These are phyloP conservation scores for Tipula vernalis DNA, from an alignment of 2,888 invertebrate genomes.

Conservation along the genomic window DNA sequence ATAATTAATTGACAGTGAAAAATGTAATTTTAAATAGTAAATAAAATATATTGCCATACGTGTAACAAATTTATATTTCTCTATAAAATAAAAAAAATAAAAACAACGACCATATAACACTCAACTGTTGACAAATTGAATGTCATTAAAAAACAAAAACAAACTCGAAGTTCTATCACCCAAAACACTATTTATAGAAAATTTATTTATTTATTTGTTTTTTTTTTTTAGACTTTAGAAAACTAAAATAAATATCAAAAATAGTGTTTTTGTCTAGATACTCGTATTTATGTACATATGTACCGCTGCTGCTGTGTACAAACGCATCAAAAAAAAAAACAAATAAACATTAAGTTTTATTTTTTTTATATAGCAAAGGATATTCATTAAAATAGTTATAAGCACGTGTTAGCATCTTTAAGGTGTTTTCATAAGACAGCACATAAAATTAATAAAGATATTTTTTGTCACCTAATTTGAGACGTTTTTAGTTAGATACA, in stretches of 20 bases:
- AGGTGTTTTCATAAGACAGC: not conserved
- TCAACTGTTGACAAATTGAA: slow-evolving; percentile 4
- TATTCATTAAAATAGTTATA: not conserved
- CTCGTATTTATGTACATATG: not conserved
- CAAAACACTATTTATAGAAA: not conserved
- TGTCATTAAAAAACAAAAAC: not conserved
- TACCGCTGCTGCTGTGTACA: not conserved
- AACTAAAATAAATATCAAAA: not conserved
- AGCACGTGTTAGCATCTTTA: not conserved
- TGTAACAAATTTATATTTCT: not conserved
- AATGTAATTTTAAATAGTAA: not conserved
- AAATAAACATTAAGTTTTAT: not conserved
- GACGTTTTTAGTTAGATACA: not conserved
- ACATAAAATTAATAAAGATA: not conserved
- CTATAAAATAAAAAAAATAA: not conserved
- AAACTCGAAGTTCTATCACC: not conserved
- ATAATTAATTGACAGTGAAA: slow-evolving; percentile 4
- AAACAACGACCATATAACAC: not conserved
- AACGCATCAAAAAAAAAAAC: not conserved
- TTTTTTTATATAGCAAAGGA: not conserved
- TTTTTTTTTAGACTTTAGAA: not conserved
- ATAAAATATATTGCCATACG: not conserved
- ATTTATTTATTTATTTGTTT: not conserved
- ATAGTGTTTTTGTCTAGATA: not conserved
- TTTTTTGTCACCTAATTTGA: not conserved